phyloP scores from a whole-genome alignment of 2,797 vertebrate species.

The Ibycter americanus region DNA sequence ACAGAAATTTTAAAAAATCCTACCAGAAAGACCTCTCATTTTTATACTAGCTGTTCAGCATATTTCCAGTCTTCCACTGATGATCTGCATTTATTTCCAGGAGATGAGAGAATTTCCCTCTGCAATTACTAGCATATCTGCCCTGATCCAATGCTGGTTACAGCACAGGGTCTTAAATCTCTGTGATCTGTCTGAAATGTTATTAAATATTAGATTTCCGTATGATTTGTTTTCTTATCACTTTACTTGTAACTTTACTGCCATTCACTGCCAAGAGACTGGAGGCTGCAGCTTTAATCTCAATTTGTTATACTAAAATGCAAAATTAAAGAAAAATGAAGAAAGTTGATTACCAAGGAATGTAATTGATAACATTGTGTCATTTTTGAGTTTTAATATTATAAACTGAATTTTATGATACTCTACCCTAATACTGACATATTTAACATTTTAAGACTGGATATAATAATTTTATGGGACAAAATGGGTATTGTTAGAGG shows the following conservation, averaged over 20 bases:
- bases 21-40: not conserved
- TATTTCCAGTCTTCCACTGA: conserved; percentile 5
- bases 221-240: conserved; percentile 56
- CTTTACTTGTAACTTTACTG: conserved; percentile 16
- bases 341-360: conserved; percentile 51
- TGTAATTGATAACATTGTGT: conserved; percentile 72
- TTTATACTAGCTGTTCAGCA: not conserved
- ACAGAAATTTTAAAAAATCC: not conserved
- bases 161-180: conserved; percentile 22
- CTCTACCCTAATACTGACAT: conserved; percentile 66
- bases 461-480: conserved; percentile 77
- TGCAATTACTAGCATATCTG: not conserved
- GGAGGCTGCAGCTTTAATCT: conserved; percentile 43
- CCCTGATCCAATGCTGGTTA: not conserved
- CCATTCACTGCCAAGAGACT: conserved; percentile 55
- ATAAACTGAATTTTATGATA: conserved; percentile 73
- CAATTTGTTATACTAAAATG: conserved; percentile 67
- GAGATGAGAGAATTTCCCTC: not conserved
- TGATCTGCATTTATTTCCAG: conserved; percentile 29
- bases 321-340: conserved; percentile 74
- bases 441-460: conserved; percentile 77
- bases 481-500: conserved; percentile 75
- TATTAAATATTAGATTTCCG: conserved; percentile 51
- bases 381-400: conserved; percentile 71
- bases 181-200: conserved; percentile 28